Evolutionary conservation across 2,113 vertebrate genomes (phyloP).

Genomic region (Lagenorhynchus albirostris): DNA sequence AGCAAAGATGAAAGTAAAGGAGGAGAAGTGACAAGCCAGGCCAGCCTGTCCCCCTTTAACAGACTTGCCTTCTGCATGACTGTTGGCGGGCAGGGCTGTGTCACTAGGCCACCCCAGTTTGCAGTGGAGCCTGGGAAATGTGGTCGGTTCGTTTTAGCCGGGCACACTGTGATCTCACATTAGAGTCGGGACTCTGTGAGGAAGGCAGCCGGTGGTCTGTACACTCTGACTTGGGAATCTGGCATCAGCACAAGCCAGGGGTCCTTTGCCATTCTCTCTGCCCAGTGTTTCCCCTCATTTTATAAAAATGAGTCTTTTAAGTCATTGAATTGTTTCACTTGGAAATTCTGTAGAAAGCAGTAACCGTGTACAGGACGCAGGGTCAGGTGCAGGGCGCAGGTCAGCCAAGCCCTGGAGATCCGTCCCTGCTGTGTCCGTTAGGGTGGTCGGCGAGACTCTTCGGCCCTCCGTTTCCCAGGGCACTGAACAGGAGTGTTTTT

Average conservation of each 20-base stretch:
- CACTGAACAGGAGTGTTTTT: background rate
- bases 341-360: background rate
- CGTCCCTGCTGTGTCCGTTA: accelerated
- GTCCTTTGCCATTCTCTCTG: background rate
- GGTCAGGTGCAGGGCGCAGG: accelerated
- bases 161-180: background rate
- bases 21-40: background rate
- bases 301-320: background rate
- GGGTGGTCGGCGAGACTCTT: accelerated
- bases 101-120: background rate
- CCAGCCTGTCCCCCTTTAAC: background rate
- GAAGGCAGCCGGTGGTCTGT: background rate
- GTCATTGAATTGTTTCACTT: background rate
- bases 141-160: background rate
- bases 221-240: accelerated
- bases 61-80: background rate
- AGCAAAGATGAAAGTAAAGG: background rate
- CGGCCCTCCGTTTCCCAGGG: background rate
- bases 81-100: background rate
- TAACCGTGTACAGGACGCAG: accelerated
- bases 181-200: background rate
- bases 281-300: background rate
- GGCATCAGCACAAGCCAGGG: accelerated
- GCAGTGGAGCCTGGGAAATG: background rate
- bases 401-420: accelerated